Conservation (phyloP, 2,888 invertebrate genomes). For the Tachina lurida region DNA sequence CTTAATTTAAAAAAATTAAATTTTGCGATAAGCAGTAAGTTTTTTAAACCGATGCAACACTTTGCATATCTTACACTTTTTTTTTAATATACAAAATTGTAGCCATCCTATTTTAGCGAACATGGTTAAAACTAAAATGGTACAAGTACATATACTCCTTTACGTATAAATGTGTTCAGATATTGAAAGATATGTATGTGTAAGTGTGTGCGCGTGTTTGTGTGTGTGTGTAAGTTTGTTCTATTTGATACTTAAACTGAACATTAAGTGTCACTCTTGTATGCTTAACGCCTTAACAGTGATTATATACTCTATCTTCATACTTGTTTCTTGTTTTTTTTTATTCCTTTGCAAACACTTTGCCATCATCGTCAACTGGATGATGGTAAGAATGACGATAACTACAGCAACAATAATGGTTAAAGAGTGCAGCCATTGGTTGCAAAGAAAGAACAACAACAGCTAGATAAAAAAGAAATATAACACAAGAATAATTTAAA, state of each 20-base stretch:
- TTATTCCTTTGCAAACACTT: not conserved
- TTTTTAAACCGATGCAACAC: too few relatives aligned
- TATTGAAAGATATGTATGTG: constrained; percentile 13
- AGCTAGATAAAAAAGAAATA: not conserved
- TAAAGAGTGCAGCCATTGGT: constrained; percentile 5
- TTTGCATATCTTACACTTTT: not conserved
- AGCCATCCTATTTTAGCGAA: not conserved
- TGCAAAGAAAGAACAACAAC: constrained; percentile 6
- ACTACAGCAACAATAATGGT: constrained; percentile 29
- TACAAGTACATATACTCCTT: constrained; percentile 3
- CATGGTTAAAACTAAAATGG: constrained; percentile 11
- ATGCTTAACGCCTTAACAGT: constrained; percentile 72
- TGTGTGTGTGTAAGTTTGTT: constrained; percentile 47
- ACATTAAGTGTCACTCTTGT: constrained; percentile 72
- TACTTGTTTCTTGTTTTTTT: not conserved
- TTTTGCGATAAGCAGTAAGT: too few relatives aligned
- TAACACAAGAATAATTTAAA: constrained; percentile 25
- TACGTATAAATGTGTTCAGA: constrained; percentile 29
- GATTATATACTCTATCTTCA: constrained; percentile 68
- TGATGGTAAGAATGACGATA: constrained; percentile 23
- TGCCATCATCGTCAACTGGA: constrained; percentile 43
- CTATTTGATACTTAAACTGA: constrained; percentile 70
- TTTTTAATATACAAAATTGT: not conserved
- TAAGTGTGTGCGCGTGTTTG: not conserved
- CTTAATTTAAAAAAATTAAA: too few relatives aligned